Percentiles rank a stretch among this genome's conserved stretches.
Evolutionary conservation across 2,797 vertebrate genomes (phyloP).

Genomic region (Huso huso): DNA sequence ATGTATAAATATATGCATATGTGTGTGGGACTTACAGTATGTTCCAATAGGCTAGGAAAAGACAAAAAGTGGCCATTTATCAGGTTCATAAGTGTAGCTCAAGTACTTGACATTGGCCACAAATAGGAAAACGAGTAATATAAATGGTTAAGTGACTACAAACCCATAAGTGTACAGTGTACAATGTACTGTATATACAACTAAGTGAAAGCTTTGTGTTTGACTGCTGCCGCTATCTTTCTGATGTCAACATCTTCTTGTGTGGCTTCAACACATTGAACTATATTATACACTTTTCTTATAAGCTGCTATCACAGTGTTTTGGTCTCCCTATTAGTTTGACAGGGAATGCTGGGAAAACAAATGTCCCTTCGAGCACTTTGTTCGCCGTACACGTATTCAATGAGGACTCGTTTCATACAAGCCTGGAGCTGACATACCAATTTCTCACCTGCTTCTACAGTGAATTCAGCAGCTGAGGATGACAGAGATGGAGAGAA

Average conservation of each 20-base stretch:
- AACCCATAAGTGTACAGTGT: not conserved
- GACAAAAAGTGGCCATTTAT: no score
- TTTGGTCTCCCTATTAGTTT: constrained; percentile 20
- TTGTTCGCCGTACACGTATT: constrained; percentile 23
- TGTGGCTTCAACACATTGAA: constrained; percentile 5
- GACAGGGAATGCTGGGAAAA: constrained; percentile 19
- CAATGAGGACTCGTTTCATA: constrained; percentile 19
- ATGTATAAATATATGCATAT: no score
- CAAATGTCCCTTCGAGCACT: constrained; percentile 22
- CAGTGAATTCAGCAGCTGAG: constrained; percentile 44
- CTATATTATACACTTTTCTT: not conserved
- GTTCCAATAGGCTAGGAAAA: no score
- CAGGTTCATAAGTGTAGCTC: no score
- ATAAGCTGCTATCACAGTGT: constrained; percentile 17
- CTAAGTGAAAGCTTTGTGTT: not conserved
- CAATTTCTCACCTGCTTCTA: constrained; percentile 52
- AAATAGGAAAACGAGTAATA: not conserved
- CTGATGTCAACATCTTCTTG: constrained; percentile 2
- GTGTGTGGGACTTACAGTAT: no score
- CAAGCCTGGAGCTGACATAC: constrained; percentile 37
- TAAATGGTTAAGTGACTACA: constrained; percentile 2
- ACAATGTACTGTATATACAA: constrained; percentile 1
- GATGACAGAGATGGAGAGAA: constrained; percentile 54
- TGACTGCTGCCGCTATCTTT: constrained; percentile 6
- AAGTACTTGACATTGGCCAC: not conserved